Evolutionary conservation across 2,113 vertebrate genomes (phyloP).

Genomic region (Pseudois nayaur): DNA sequence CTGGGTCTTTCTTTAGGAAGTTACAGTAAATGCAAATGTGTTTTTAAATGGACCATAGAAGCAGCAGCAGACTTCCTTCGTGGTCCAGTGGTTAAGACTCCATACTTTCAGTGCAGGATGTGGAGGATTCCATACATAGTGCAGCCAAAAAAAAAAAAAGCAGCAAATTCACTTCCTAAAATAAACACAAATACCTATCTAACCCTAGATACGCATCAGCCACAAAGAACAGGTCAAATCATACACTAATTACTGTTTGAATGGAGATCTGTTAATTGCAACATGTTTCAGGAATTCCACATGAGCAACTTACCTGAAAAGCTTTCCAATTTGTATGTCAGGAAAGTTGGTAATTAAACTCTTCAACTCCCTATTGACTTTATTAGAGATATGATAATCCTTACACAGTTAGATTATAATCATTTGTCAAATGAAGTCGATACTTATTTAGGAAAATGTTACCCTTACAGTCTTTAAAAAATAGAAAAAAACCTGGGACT

Average conservation of each 20-base stretch:
- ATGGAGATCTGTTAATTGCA: constrained; percentile 67
- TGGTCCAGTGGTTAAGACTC: neutral
- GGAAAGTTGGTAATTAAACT: constrained; percentile 71
- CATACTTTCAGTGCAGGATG: neutral
- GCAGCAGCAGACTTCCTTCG: neutral
- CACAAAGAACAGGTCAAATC: constrained; percentile 33
- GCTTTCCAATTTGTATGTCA: constrained; percentile 51
- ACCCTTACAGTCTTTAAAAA: neutral
- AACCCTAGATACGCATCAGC: constrained; percentile 59
- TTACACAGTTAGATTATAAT: constrained; percentile 44
- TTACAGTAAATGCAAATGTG: neutral
- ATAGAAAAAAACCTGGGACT: constrained; percentile 31
- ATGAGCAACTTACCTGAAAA: constrained; percentile 73
- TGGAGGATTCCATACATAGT: neutral
- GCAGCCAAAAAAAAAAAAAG: neutral
- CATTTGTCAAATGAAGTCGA: constrained; percentile 57
- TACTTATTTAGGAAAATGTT: constrained; percentile 53
- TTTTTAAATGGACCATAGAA: neutral
- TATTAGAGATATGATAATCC: constrained; percentile 64
- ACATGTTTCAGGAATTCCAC: constrained; percentile 54
- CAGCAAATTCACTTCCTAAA: neutral
- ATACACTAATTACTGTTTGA: constrained; percentile 61
- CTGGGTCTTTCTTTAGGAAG: neutral
- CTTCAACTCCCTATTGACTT: constrained; percentile 60
- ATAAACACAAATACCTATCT: constrained; percentile 42